Evolutionary conservation across 2,888 invertebrate genomes (phyloP), one percentile per base, ranked within the genome.

Genomic region (Caenorhabditis angaria): DNA sequence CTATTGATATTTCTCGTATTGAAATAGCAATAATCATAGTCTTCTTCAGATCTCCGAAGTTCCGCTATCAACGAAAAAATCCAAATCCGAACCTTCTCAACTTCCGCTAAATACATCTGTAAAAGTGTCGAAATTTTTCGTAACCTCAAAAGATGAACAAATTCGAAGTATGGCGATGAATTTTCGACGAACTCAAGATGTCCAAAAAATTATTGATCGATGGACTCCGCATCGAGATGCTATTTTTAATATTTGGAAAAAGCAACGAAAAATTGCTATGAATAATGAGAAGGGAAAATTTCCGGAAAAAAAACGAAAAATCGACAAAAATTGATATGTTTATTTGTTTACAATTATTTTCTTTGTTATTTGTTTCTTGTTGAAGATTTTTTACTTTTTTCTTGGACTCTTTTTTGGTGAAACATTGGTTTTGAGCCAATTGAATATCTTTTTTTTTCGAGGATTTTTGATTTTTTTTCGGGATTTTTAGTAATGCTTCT

Each of bases 201-300:
- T 75, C 10, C 72, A 80, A 27, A 82, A 80, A 54, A 51, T 77
- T n/a, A 71, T 72, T 53, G 76, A 74, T 27, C 69, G 59, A n/a
- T 82, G 82, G 82, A 68, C 77, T n/a, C 72, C 71, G 12, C 76
- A 78, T 56, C 56, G 82, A 24, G 76, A 80, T 55, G 72, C 78
- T n/a, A 82, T 82, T 56, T 75, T 78, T 41, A 82, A 82, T 76
- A 25, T 68, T 14, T 76, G 59, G 65, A 67, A 73, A 48, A 73
- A 69, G 41, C 68, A 73, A 28, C 65, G 73, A 29, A 61, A 65
- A 35, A 59, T 63, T 28, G 73, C 65, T 12, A 60, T 73, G 22
- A 73, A 68, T 28, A 61, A 61, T 28, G 57, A 65, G 25, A 73
- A 69, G 24, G 65, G 68, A n/a, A 22, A 55, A 4, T 59, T 68